Evolutionary conservation across 2,113 vertebrate genomes (phyloP), one percentile per base, ranked within the genome.

Genomic region (Rhegmatorhina hoffmannsi): DNA sequence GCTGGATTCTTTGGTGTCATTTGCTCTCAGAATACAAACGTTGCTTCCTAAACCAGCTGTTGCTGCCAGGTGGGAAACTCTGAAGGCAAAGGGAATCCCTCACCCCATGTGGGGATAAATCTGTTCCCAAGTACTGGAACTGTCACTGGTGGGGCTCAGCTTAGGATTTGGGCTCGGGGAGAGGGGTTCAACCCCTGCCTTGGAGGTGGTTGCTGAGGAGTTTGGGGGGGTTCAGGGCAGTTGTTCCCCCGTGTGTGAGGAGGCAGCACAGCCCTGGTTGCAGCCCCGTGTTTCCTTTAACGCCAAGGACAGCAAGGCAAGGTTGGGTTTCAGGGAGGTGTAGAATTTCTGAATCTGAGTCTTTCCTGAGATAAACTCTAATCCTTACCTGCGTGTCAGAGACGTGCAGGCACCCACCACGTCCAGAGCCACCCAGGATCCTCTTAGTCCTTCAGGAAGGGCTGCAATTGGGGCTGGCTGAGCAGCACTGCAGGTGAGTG

Each of bases 261-360:
- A 3, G 1, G 29, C 43, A 15, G 8, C 67, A 0, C 55, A 23
- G 58, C 92, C 36, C 70, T 2, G 9, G 26, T 33, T 6, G 59
- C 90, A 55, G 92, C 59, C 0, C 76, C 1, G 8, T 38, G 91
- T 93, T 93, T 97, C 94, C 91, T 95, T 97, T 91, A 79, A 96
- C 97, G 86, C 72, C 89, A 86, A 94, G 95, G 91, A 36, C 78
- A 70, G 92, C 73, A 16, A 96, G 92, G 69, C 80, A 9, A 11
- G 97, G 97, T 98, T 95, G 62, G 95, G 92, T 98, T 98, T 98
- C 98, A 97, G 6, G 1, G 52, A 70, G 84, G 96, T 98, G 69
- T 98, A 96, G 96, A 75, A 94, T 98, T 98, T 98, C 98, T 26
- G 96, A 96, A 97, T 97, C 97, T 97, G 95, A 97, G 95, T 97